These are phyloP conservation scores for Papilio dardanus DNA, from an alignment of 1,140 invertebrate species.

Conservation along the genomic window DNA sequence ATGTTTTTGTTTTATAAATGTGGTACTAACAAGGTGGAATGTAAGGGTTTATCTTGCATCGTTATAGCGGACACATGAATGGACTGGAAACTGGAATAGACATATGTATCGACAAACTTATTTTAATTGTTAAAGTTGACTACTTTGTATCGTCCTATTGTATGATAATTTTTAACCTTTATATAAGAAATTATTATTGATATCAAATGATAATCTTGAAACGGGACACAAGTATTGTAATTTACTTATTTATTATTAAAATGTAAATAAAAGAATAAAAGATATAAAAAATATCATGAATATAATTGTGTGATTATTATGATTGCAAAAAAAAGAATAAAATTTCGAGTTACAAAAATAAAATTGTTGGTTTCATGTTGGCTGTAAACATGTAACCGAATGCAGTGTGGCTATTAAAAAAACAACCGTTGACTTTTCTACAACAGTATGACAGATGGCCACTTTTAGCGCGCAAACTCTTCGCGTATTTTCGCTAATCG, in stretches of 20 bases:
- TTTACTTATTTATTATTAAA: background rate
- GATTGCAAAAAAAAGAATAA: background rate
- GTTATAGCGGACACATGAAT: conserved; percentile 65
- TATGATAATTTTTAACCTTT: conserved; percentile 7
- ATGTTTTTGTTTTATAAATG: conserved; percentile 1
- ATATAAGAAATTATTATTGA: background rate
- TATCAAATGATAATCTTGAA: background rate
- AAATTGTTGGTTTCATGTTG: too few species aligned
- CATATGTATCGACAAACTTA: conserved; percentile 45
- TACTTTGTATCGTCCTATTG: conserved; percentile 20
- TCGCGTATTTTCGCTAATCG: conserved; percentile 36
- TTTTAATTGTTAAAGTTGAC: conserved; percentile 32
- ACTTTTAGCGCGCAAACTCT: conserved; percentile 26
- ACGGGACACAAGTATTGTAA: background rate
- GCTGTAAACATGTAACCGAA: conserved; percentile 3
- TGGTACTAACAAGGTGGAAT: conserved; percentile 52
- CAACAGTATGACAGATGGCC: conserved; percentile 25
- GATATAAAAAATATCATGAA: too few species aligned
- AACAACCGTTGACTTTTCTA: conserved; percentile 11
- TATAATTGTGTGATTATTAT: too few species aligned
- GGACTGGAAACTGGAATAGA: conserved; percentile 45
- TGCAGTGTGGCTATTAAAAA: conserved; percentile 13
- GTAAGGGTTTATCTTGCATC: conserved; percentile 59
- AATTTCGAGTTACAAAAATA: background rate
- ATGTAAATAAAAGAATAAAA: too few species aligned